These are phyloP conservation scores for Psammodynastes pulverulentus DNA, from an alignment of 2,113 vertebrate genomes.

Conservation along the genomic window DNA sequence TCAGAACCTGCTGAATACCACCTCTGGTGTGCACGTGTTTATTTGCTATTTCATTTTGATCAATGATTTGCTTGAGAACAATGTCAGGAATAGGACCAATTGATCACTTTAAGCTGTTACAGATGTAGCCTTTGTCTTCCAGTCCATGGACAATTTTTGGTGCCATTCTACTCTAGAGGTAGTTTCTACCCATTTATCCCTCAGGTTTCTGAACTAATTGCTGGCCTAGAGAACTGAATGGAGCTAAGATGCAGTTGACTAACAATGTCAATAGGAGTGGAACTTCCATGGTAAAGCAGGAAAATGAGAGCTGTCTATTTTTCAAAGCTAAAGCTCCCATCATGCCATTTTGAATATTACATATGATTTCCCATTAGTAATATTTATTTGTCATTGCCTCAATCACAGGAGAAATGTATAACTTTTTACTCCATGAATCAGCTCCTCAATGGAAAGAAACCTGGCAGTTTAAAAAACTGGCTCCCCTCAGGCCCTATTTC, in stretches of 20 bases:
- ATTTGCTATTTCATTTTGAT: background rate
- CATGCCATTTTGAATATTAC: background rate
- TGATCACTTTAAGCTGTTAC: background rate
- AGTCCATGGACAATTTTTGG: background rate
- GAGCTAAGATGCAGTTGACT: background rate
- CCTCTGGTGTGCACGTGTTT: too few species aligned
- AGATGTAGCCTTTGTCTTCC: background rate
- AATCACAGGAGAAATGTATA: background rate
- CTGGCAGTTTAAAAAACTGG: background rate
- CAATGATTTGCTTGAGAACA: background rate
- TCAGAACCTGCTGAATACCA: too few species aligned
- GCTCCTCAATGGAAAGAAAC: background rate
- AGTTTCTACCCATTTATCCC: background rate
- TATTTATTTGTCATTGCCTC: background rate
- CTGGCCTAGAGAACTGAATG: background rate
- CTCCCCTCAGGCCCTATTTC: background rate
- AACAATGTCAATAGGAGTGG: background rate
- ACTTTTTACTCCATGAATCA: background rate
- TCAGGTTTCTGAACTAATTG: background rate
- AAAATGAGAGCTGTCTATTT: background rate
- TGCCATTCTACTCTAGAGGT: background rate
- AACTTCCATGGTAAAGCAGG: background rate
- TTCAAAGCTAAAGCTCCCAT: background rate
- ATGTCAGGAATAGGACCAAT: background rate
- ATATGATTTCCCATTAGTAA: background rate